These are phyloP conservation scores for Malacoctenus gilli DNA, from an alignment of 2,797 vertebrate species.

Conservation along the genomic window DNA sequence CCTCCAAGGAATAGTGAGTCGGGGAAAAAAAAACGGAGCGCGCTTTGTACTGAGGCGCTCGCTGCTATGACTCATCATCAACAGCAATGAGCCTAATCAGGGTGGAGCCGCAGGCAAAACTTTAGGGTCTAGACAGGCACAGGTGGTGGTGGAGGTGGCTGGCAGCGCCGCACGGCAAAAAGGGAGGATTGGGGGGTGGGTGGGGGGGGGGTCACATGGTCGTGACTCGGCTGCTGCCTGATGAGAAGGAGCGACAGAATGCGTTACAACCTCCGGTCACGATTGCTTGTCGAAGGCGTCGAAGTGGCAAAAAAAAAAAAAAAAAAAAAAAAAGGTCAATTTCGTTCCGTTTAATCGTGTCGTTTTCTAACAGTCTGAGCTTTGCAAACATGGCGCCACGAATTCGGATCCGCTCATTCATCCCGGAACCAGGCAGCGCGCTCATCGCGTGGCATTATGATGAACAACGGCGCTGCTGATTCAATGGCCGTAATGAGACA, in stretches of 20 bases:
- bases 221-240: conserved; percentile 20
- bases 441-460: conserved; percentile 46
- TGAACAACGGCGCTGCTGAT: conserved; percentile 35
- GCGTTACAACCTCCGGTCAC: no score
- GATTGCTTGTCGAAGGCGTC: no score
- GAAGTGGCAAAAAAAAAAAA: no score
- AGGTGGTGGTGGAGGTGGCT: conserved; percentile 51
- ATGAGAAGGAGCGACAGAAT: conserved; percentile 14
- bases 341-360: conserved; percentile 43
- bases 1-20: conserved; percentile 50
- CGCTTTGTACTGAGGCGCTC: conserved; percentile 33
- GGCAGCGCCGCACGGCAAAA: conserved; percentile 19
- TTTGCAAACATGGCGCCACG: conserved; percentile 1
- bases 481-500: conserved; percentile 30
- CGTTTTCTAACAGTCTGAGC: conserved; percentile 47
- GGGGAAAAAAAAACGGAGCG: conserved; percentile 11
- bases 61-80: conserved; percentile 57
- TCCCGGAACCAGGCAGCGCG: conserved; percentile 21
- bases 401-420: conserved; percentile 29
- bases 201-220: conserved; percentile 26
- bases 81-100: conserved; percentile 50
- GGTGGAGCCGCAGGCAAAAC: conserved; percentile 35
- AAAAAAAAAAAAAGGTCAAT: conserved; percentile 53
- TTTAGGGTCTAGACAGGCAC: conserved; percentile 42
- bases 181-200: conserved; percentile 24